These are phyloP conservation scores for Eurosta solidaginis DNA, from an alignment of 1,140 invertebrate species.

Conservation along the genomic window DNA sequence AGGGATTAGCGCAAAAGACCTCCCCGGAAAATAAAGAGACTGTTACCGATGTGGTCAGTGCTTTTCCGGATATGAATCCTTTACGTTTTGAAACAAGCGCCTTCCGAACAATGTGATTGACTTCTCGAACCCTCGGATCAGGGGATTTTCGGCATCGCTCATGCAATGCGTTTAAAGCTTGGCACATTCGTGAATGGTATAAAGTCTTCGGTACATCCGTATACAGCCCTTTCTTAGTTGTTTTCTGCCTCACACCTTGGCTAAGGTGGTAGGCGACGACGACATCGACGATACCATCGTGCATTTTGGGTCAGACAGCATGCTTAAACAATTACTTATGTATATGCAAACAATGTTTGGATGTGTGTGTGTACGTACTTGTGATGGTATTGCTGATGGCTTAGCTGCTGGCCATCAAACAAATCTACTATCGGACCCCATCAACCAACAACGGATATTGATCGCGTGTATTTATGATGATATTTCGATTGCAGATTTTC, in stretches of 20 bases:
- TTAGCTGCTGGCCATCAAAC: conserved; percentile 7
- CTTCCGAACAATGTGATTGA: too few species aligned
- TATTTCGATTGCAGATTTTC: conserved; percentile 26
- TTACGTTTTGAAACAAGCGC: too few species aligned
- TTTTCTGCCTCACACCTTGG: not conserved
- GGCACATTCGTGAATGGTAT: too few species aligned
- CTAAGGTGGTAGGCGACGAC: not conserved
- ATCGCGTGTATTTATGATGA: conserved; percentile 24
- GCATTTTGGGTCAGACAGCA: conserved; percentile 11
- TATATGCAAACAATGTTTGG: not conserved
- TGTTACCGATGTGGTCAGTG: too few species aligned
- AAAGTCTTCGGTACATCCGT: too few species aligned
- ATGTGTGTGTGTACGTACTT: not conserved
- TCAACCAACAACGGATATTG: conserved; percentile 18
- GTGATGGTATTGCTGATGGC: not conserved
- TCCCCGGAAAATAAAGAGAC: too few species aligned
- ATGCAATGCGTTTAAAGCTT: too few species aligned
- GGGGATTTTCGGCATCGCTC: too few species aligned
- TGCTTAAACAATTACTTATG: not conserved
- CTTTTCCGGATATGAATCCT: too few species aligned
- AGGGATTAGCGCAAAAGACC: too few species aligned
- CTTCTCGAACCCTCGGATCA: too few species aligned
- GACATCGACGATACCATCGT: too few species aligned
- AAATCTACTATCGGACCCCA: not conserved
- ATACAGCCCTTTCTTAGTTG: not conserved